Evolutionary conservation across 1,140 invertebrate genomes (phyloP).

Genomic region (Aphaenogaster floridana): DNA sequence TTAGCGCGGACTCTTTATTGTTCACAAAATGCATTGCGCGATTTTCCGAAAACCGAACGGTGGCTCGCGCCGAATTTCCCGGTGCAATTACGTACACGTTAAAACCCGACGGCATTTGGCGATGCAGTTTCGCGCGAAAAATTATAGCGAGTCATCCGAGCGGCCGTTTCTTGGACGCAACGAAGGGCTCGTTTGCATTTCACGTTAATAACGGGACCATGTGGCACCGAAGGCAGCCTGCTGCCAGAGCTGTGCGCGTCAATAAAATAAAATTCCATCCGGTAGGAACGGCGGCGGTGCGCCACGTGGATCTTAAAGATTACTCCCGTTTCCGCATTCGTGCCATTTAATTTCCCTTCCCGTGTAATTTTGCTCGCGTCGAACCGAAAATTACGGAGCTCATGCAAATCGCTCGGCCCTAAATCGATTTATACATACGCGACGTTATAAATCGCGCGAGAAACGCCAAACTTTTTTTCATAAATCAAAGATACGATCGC

Average conservation of each 20-base stretch:
- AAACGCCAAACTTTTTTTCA: conserved; percentile 26
- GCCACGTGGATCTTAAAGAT: conserved; percentile 75
- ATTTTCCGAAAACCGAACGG: conserved; percentile 26
- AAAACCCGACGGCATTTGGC: conserved; percentile 55
- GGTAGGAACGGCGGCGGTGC: conserved; percentile 55
- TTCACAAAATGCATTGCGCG: background rate
- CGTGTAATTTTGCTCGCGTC: conserved; percentile 50
- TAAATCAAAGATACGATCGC: conserved; percentile 11
- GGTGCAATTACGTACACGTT: conserved; percentile 56
- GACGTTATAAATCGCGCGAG: conserved; percentile 47
- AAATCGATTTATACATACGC: conserved; percentile 49
- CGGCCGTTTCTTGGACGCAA: conserved; percentile 70
- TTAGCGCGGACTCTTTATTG: background rate
- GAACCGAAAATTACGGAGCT: conserved; percentile 51
- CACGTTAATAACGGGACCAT: conserved; percentile 76
- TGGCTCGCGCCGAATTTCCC: background rate
- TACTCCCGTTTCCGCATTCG: conserved; percentile 70
- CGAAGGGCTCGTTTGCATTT: conserved; percentile 75
- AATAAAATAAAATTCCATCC: conserved; percentile 75
- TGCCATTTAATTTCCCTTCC: conserved; percentile 69
- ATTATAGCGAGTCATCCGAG: conserved; percentile 64
- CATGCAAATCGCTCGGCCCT: conserved; percentile 30
- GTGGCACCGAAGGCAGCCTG: conserved; percentile 68
- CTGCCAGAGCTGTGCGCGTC: conserved; percentile 65
- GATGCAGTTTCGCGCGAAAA: conserved; percentile 64